Percentiles rank a stretch among this genome's conserved stretches.
Conservation (phyloP, 2,888 invertebrate species). For the Plebejus melissa region DNA sequence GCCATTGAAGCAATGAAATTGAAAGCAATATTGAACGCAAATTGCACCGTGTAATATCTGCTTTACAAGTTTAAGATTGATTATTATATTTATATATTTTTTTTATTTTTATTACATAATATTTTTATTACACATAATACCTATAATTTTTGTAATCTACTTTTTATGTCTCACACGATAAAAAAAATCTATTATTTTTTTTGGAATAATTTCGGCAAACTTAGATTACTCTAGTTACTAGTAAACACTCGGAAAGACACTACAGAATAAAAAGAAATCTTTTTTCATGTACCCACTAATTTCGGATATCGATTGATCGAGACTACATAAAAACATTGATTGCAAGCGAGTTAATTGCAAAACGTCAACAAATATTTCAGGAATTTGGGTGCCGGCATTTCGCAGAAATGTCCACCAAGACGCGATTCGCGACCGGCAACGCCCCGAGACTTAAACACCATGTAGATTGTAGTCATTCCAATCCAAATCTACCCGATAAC, state of each 20-base stretch:
- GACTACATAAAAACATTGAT: conserved; percentile 15
- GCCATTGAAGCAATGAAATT: no score
- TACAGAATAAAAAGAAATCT: neutral
- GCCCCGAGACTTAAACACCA: conserved; percentile 50
- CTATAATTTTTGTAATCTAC: neutral
- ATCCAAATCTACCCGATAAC: conserved; percentile 42
- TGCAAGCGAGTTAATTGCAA: conserved; percentile 31
- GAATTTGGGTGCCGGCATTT: conserved; percentile 58
- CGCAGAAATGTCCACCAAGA: conserved; percentile 60
- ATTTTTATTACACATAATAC: no score
- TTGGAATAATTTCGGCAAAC: neutral
- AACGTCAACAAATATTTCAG: conserved; percentile 41
- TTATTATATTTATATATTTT: neutral
- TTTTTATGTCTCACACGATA: neutral
- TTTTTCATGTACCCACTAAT: conserved; percentile 18
- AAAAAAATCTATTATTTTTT: neutral
- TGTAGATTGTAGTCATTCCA: conserved; percentile 36
- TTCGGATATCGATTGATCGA: neutral
- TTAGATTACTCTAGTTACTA: neutral
- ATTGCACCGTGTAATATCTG: no score
- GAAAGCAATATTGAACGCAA: no score
- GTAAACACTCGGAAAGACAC: neutral
- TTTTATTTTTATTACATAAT: neutral
- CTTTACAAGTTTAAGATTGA: no score
- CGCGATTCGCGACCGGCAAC: conserved; percentile 59